Base-by-base conservation (phyloP, 2,797 vertebrate genomes). In the Syndactyla subalaris region DNA sequence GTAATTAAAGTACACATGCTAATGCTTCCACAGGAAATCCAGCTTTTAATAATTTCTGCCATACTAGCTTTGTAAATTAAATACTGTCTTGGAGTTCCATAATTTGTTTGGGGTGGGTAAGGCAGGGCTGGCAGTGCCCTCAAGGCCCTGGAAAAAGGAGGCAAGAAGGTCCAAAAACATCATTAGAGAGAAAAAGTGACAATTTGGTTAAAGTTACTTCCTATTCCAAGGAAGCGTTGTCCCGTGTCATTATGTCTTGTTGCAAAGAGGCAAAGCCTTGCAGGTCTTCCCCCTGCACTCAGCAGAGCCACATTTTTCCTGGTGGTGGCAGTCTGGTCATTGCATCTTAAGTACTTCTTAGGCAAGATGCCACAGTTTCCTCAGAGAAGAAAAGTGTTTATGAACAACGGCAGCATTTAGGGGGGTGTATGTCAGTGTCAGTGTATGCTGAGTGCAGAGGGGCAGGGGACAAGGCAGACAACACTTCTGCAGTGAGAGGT, bases 181-280 rank as follows among this genome's bases (percentile, higher is more conserved):
- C 6, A 16, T 1, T 72, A 36, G 21, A 46, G 2, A 30, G 30
- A 74, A 6, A 17, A 88, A 68, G 9, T 5, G 9, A 26, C 51
- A 55, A 57, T 52, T 34, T 34, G 16, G 23, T 19, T 43, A 62
- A 78, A 46, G 2, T 8, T 6, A 4, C 6, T 59, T n/a, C 14
- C 8, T 82, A 11, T 41, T 68, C 26, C 10, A 61, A 61, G 36
- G 2, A 41, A 12, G 3, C 45, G 36, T 49, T 52, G 34, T 36
- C 23, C 48, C 7, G 4, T 14, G 15, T 19, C 0, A 0, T 15
- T 24, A 17, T 2, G 4, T 7, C 9, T 57, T 4, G 0, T 5
- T 32, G 11, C 24, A 73, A 58, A 66, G 38, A 71, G 34, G 18
- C 9, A 45, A 43, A 73, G 54, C 4, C 14, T 16, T 41, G 11